Percentiles rank a stretch among this genome's conserved stretches.
These are phyloP conservation scores for Chloroclystis v-ata DNA, from an alignment of 2,888 invertebrate species.

Conservation along the genomic window DNA sequence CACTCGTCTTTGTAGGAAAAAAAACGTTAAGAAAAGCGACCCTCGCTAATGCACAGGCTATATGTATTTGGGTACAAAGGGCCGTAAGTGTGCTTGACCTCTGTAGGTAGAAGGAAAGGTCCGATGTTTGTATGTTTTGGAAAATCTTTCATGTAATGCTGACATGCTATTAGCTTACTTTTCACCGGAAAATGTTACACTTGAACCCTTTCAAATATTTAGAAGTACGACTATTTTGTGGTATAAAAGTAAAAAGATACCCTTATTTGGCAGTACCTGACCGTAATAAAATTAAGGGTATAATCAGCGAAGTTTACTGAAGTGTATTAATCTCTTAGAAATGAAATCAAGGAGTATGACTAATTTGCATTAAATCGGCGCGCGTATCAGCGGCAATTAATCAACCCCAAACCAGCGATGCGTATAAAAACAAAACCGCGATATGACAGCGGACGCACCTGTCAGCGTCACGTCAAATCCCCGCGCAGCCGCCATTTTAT, in stretches of 20 bases:
- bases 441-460: constrained; percentile 54
- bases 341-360: constrained; percentile 11
- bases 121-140: constrained; percentile 43
- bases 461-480: constrained; percentile 68
- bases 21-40: constrained; percentile 58
- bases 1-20: constrained; percentile 44
- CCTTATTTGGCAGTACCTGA: no score
- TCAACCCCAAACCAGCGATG: constrained; percentile 39
- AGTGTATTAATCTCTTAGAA: constrained; percentile 4
- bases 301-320: background rate
- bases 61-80: constrained; percentile 69
- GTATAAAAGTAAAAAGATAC: no score
- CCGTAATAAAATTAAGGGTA: background rate
- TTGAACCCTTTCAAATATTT: constrained; percentile 21
- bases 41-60: constrained; percentile 69
- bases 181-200: constrained; percentile 25
- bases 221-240: no score
- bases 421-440: constrained; percentile 45
- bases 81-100: constrained; percentile 64
- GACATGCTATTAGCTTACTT: constrained; percentile 37
- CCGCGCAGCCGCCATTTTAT: constrained; percentile 62
- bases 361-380: constrained; percentile 24
- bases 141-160: constrained; percentile 34
- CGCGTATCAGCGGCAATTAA: constrained; percentile 35
- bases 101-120: constrained; percentile 41